Base-by-base conservation (phyloP, 2,888 invertebrate genomes). In the Tinea pellionella region DNA sequence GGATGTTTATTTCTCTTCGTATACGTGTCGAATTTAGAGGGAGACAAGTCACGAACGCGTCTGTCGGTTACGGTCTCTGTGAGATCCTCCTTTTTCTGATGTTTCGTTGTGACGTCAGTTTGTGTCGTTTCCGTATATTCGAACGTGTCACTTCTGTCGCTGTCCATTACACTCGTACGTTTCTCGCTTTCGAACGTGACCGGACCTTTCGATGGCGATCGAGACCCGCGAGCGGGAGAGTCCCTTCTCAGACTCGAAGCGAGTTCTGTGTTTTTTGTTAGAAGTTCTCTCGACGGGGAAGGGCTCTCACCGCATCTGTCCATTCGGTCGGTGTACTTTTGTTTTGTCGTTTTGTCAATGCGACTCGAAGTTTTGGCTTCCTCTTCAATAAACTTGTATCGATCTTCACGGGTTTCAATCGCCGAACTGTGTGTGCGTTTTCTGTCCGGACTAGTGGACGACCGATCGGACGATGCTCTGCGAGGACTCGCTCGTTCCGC, bases 351-450 rank as follows among this genome's bases (percentile, higher is more conserved):
- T n/a, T 41, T 42, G 15, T 51, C 32, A 37, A 55, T 55, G 12
- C 67, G 72, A 24, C 74, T 72, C 59, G 77, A 78, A 70, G 74
- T 73, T 71, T 84, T 84, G 41, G 80, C 82, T 74, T 85, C 83
- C 66, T 82, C 84, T 43, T 82, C 81, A 57, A 84, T 73, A 62
- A 82, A 82, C 64, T 71, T 79, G 60, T 80, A 79, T 62, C 82
- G 53, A 24, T 53, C 53, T 24, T 18, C 12, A 3, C 11, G 77
- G 60, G 72, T 57, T 63, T 70, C 72, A 13, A 63, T 68, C 0
- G 66, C 66, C 63, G 66, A 70, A 2, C 62, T 13, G n/a, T n/a
- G n/a, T n/a, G n/a, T 9, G 8, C 13, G 68, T 63, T 72, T 79
- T 66, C 64, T 71, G 61, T 69, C 70, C 61, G 74, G 62, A 13